phyloP scores from a whole-genome alignment of 2,888 invertebrate species.

The Halictus quadricinctus region DNA sequence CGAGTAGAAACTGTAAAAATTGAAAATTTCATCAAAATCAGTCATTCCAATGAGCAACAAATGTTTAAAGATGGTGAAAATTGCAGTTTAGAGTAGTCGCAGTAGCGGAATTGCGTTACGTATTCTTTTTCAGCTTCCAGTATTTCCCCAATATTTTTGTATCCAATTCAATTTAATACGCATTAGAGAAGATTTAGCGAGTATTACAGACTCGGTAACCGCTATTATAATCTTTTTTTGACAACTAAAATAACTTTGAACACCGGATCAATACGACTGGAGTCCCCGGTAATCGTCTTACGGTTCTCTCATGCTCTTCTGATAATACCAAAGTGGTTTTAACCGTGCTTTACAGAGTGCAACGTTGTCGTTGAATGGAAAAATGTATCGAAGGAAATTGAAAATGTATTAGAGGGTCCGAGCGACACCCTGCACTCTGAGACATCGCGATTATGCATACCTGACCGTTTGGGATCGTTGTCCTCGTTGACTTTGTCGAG shows the following conservation, averaged over 20 bases:
- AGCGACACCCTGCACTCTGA: background rate
- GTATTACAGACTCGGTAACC: background rate
- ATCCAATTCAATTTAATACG: background rate
- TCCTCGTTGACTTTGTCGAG: slow-evolving; percentile 42
- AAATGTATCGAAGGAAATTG: background rate
- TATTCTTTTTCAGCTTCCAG: no score
- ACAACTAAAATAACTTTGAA: no score
- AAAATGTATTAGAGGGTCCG: background rate
- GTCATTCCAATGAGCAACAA: no score
- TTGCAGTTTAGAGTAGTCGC: no score
- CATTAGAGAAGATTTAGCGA: background rate
- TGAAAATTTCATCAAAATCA: no score
- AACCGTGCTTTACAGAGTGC: background rate
- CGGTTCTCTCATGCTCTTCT: background rate
- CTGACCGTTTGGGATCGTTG: slow-evolving; percentile 1
- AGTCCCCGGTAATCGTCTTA: background rate
- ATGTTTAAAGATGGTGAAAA: no score
- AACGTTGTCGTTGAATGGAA: background rate
- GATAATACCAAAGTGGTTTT: background rate
- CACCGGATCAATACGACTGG: background rate
- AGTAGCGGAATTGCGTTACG: no score
- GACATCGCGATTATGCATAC: background rate
- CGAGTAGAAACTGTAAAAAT: no score
- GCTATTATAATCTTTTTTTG: background rate
- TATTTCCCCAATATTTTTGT: no score